Conservation (phyloP, 1,140 invertebrate genomes). For the Helicorthomorpha holstii region DNA sequence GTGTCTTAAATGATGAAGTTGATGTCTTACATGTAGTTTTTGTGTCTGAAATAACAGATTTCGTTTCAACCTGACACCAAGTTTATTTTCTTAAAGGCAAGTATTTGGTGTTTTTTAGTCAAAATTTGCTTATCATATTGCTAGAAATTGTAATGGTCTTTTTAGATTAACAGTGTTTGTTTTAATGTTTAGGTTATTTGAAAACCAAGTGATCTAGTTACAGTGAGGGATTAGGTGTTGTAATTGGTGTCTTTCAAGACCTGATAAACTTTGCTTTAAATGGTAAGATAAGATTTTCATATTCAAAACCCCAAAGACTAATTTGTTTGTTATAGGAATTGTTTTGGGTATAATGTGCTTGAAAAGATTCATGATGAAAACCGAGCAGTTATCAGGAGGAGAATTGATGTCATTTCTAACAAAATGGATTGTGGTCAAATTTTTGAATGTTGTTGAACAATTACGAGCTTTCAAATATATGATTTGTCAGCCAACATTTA, state of each 20-base stretch:
- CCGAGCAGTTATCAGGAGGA: constrained; percentile 59
- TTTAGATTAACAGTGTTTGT: neutral
- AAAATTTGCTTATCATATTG: no score
- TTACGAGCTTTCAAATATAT: no score
- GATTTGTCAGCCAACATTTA: no score
- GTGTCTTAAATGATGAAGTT: no score
- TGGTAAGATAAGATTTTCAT: constrained; percentile 18
- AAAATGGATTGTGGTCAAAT: no score
- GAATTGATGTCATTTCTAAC: constrained; percentile 87
- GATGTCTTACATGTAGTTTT: no score
- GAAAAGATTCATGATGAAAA: constrained; percentile 69
- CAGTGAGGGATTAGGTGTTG: constrained; percentile 64
- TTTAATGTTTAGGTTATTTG: constrained; percentile 38
- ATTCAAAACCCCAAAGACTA: no score
- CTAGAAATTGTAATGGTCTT: constrained; percentile 1
- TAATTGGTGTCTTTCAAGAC: constrained; percentile 72
- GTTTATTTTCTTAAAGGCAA: no score
- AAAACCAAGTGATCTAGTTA: constrained; percentile 47
- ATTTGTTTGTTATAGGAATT: constrained; percentile 47
- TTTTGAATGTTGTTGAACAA: no score
- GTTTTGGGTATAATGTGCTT: constrained; percentile 74
- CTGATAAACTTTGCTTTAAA: constrained; percentile 36
- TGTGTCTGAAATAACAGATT: no score
- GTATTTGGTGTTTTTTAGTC: no score
- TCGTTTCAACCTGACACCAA: no score